Evolutionary conservation across 2,797 vertebrate genomes (phyloP), one percentile per base, ranked within the genome.

Genomic region (Artibeus lituratus): DNA sequence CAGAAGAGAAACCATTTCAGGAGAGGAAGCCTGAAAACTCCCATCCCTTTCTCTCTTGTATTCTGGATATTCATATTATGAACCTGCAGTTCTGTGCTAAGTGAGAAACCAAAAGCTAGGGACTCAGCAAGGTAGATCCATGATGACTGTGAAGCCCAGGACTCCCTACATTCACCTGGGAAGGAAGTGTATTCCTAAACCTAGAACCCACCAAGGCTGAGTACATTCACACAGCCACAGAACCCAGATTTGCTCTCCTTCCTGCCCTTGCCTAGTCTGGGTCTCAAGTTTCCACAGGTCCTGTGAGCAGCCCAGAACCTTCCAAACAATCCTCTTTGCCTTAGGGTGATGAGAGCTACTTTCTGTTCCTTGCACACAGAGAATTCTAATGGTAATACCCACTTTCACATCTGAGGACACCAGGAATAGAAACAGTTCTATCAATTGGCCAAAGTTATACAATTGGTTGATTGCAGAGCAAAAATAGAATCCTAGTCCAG

Each of bases 161-260:
- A 26, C 37, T 19, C 24, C 76, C 10, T 6, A 1, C 3, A 15
- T 26, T 81, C 10, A 44, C 22, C 2, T 2, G 37, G 44, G 3
- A 77, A 83, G 42, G 70, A 24, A 32, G 12, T 0, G 11, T 21
- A 2, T 16, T 53, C 18, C 49, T 21, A 16, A 37, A 32, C 37
- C 44, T 3, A 35, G 62, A 62, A 2, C 19, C 89, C 39, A 19
- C 26, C 19, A 55, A 15, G 1, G 69, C 18, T 9, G 22, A 67
- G 39, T 37, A 5, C 8, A 0, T 1, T 62, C 12, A 2, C 0
- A 12, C 15, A 1, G 0, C 12, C 10, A 22, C 72, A n/a, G 65
- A 29, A 39, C 81, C 24, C 26, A n/a, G 2, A 12, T 42, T 74
- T 4, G 2, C 53, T 87, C 42, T 73, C 26, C 62, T 55, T 92